These are phyloP conservation scores for Heliconius hermathena DNA, from an alignment of 1,140 invertebrate species.

Conservation along the genomic window DNA sequence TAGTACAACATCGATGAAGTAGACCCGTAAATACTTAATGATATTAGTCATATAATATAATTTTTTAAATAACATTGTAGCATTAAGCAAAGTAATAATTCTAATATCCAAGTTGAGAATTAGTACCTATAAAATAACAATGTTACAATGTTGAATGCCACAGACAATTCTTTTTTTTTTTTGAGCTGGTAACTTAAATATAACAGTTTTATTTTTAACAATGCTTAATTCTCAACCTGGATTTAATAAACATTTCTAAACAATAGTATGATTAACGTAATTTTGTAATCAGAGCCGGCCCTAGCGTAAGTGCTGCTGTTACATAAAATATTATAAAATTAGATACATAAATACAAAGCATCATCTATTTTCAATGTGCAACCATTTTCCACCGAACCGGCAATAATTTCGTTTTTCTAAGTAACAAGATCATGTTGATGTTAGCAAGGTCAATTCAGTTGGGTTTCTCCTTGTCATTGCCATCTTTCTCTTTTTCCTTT, in stretches of 20 bases:
- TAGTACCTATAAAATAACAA: neutral
- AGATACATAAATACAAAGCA: neutral
- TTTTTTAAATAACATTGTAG: slow-evolving; percentile 38
- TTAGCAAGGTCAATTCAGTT: slow-evolving; percentile 65
- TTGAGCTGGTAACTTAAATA: neutral
- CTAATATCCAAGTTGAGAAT: slow-evolving; percentile 27
- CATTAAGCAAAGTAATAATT: slow-evolving; percentile 35
- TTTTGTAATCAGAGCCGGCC: slow-evolving; percentile 22
- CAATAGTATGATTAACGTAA: slow-evolving; percentile 29
- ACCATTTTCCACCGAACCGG: slow-evolving; percentile 31
- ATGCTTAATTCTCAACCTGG: slow-evolving; percentile 29
- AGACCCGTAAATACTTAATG: slow-evolving; percentile 19
- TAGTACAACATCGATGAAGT: slow-evolving; percentile 32
- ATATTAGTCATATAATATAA: slow-evolving; percentile 35
- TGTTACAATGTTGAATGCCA: neutral
- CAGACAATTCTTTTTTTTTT: neutral
- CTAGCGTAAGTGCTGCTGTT: slow-evolving; percentile 16
- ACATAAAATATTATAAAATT: neutral
- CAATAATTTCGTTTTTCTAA: slow-evolving; percentile 32
- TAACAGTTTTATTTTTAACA: neutral
- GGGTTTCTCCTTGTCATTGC: slow-evolving; percentile 67
- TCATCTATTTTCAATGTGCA: slow-evolving; percentile 22
- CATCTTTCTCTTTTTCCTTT: slow-evolving; percentile 70
- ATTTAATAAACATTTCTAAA: slow-evolving; percentile 30
- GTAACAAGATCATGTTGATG: slow-evolving; percentile 51